Evolutionary conservation across 2,888 invertebrate genomes (phyloP).

Genomic region (Pterostichus madidus): DNA sequence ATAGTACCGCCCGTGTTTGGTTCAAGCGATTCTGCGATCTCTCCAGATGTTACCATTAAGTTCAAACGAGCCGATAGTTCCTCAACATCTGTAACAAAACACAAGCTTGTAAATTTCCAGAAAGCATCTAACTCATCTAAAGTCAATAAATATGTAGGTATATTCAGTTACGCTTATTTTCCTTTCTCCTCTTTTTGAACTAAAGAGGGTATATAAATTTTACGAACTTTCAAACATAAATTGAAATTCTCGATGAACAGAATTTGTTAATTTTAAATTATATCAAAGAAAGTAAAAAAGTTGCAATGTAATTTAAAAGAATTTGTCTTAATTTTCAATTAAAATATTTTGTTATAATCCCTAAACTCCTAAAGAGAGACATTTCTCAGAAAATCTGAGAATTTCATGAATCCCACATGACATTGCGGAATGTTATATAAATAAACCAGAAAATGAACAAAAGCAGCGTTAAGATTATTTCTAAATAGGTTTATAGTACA

Average conservation of each 20-base stretch:
- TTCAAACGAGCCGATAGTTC: conserved; percentile 85
- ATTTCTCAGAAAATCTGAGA: conserved; percentile 30
- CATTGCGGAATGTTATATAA: conserved; percentile 24
- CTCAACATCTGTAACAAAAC: conserved; percentile 82
- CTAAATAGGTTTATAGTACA: conserved; percentile 50
- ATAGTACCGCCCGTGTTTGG: conserved; percentile 76
- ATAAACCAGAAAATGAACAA: conserved; percentile 49
- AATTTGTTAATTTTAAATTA: not conserved
- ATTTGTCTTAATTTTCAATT: too few relatives aligned
- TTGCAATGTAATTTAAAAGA: too few relatives aligned
- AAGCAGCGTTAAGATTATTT: conserved; percentile 14
- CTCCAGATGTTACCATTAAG: conserved; percentile 80
- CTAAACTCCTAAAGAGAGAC: not conserved
- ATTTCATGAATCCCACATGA: conserved; percentile 17
- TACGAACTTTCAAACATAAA: conserved; percentile 16
- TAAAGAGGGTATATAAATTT: not conserved
- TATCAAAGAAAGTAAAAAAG: too few relatives aligned
- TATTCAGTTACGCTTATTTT: conserved; percentile 50
- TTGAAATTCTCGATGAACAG: not conserved
- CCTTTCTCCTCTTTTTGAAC: conserved; percentile 9
- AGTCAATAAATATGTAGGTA: conserved; percentile 47
- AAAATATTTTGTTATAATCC: not conserved
- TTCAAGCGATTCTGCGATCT: conserved; percentile 77
- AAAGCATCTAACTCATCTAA: conserved; percentile 16
- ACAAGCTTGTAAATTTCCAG: conserved; percentile 19